A percentile compares a stretch with the other conserved stretches of the same genome.
Evolutionary conservation across 2,113 vertebrate genomes (phyloP).

Genomic region (Pimephales promelas): DNA sequence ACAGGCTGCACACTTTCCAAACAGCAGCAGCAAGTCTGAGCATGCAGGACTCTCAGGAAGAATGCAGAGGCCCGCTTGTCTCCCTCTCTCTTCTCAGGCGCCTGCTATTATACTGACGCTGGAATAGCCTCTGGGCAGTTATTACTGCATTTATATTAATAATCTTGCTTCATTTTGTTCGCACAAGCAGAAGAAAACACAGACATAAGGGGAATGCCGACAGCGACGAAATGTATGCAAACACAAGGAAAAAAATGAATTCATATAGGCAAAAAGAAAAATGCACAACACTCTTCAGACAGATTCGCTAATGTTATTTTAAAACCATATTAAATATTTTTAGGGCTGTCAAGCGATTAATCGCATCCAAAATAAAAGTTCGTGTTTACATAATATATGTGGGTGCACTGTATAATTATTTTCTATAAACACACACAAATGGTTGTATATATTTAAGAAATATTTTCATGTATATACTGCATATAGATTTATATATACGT

Average conservation of each 20-base stretch:
- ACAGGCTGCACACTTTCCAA: slow-evolving; percentile 57
- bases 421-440: too few relatives aligned
- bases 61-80: slow-evolving; percentile 67
- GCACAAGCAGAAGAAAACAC: slow-evolving; percentile 63
- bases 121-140: slow-evolving; percentile 69
- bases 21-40: slow-evolving; percentile 64
- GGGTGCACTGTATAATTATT: too few relatives aligned
- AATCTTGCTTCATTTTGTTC: slow-evolving; percentile 72
- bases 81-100: slow-evolving; percentile 62
- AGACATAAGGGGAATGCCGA: slow-evolving; percentile 44
- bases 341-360: too few relatives aligned
- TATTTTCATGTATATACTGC: too few relatives aligned
- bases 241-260: background rate
- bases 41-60: slow-evolving; percentile 67
- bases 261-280: background rate
- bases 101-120: slow-evolving; percentile 75
- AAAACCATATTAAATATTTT: background rate
- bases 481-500: too few relatives aligned
- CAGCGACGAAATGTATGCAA: slow-evolving; percentile 25
- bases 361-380: too few relatives aligned
- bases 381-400: too few relatives aligned
- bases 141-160: slow-evolving; percentile 79
- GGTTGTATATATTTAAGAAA: too few relatives aligned
- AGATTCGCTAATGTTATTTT: background rate
- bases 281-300: background rate